Evolutionary conservation across 2,888 invertebrate genomes (phyloP).

Genomic region (Imbricaverruca yamaguchii): DNA sequence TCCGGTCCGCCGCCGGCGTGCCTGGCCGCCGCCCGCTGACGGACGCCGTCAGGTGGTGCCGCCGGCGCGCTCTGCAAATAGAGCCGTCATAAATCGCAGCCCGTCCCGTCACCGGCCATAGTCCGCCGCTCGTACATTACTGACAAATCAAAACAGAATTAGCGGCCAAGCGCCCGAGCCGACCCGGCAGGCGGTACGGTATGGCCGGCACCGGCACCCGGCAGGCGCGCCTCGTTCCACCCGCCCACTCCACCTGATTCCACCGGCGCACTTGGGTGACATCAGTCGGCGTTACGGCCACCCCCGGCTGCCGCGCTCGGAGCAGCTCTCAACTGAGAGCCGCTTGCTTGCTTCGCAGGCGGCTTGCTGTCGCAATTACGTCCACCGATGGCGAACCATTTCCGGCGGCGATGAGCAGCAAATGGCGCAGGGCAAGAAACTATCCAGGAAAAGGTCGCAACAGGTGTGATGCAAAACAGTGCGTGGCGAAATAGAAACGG

Average conservation of each 20-base stretch:
- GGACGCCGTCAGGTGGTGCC: background rate
- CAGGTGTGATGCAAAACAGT: too few relatives aligned
- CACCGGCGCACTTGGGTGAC: too few relatives aligned
- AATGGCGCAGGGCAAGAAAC: too few relatives aligned
- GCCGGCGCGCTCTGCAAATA: background rate
- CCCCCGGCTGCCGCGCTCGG: background rate
- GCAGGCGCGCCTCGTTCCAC: background rate
- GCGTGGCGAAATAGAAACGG: too few relatives aligned
- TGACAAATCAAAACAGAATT: conserved; percentile 17
- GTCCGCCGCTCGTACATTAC: conserved; percentile 2
- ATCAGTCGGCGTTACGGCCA: background rate
- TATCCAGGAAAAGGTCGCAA: too few relatives aligned
- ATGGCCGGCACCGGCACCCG: background rate
- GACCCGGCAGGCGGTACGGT: background rate
- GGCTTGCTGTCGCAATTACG: too few relatives aligned
- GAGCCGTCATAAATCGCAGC: conserved; percentile 14
- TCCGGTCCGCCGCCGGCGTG: too few relatives aligned
- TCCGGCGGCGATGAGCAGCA: too few relatives aligned
- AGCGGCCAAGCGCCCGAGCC: background rate
- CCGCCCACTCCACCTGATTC: too few relatives aligned
- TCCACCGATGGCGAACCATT: too few relatives aligned
- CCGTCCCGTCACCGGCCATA: background rate
- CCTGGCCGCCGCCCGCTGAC: background rate
- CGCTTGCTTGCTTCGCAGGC: background rate
- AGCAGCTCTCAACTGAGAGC: background rate